These are phyloP conservation scores for Willisornis vidua DNA, from an alignment of 2,113 vertebrate species.

Conservation along the genomic window DNA sequence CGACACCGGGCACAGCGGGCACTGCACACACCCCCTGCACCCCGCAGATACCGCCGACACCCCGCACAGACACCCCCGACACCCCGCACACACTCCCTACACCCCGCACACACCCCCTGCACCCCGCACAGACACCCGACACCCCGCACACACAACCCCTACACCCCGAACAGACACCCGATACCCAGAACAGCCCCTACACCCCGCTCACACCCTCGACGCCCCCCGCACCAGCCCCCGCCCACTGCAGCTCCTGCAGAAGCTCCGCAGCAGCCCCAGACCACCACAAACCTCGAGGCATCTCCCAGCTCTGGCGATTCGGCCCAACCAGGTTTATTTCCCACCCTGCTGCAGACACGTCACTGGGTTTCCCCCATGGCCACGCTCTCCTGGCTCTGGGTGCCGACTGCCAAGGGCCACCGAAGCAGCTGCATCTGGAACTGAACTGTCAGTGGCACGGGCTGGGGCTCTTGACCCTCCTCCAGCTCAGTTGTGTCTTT, in stretches of 20 bases:
- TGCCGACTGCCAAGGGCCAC: conserved; percentile 44
- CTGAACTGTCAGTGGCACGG: conserved; percentile 72
- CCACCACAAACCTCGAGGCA: background rate
- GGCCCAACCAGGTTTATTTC: conserved; percentile 9
- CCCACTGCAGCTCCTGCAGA: background rate
- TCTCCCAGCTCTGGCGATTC: background rate
- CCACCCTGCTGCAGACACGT: background rate
- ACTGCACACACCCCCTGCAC: background rate
- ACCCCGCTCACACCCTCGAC: background rate
- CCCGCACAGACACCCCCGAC: too few species aligned
- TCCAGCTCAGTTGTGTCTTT: background rate
- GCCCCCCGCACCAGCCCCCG: background rate
- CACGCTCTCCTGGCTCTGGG: background rate
- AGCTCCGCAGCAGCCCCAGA: background rate
- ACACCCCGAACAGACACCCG: background rate
- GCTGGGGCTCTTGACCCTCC: background rate
- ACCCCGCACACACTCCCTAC: too few species aligned
- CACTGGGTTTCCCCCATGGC: background rate
- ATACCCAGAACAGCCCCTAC: too few species aligned
- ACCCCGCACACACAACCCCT: too few species aligned
- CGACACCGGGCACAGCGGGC: background rate
- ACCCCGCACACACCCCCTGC: too few species aligned
- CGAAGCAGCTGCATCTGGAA: conserved; percentile 79
- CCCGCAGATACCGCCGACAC: too few species aligned
- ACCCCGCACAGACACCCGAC: too few species aligned